These are phyloP conservation scores for Ectemnius continuus DNA, from an alignment of 2,888 invertebrate genomes.

Conservation along the genomic window DNA sequence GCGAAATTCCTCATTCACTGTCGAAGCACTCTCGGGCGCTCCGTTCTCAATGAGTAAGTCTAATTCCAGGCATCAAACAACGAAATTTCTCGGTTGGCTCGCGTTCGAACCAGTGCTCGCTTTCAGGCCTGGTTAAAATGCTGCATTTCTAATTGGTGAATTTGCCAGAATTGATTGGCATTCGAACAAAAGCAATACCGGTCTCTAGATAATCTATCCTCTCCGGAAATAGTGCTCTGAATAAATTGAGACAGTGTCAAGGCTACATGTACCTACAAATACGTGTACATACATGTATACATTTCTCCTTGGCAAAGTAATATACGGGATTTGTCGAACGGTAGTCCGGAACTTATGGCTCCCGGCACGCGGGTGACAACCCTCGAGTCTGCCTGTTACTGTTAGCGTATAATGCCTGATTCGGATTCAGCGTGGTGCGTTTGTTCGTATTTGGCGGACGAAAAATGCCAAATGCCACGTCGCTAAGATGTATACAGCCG, in stretches of 20 bases:
- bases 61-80: background rate
- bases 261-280: no score
- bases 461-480: background rate
- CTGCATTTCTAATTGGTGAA: background rate
- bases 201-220: no score
- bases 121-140: background rate
- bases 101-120: background rate
- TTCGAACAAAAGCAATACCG: no score
- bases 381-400: no score
- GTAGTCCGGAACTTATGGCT: constrained; percentile 15
- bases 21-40: background rate
- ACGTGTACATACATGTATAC: no score
- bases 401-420: constrained; percentile 9
- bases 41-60: background rate
- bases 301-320: no score
- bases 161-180: background rate
- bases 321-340: no score
- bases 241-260: no score
- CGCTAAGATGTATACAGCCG: background rate
- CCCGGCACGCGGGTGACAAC: constrained; percentile 6
- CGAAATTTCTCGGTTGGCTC: background rate
- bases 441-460: constrained; percentile 12
- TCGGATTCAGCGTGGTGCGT: background rate
- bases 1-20: background rate
- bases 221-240: no score